Evolutionary conservation across 2,888 invertebrate species (phyloP), one percentile per base, ranked within the genome.

Genomic region (Geophilus truncorum): DNA sequence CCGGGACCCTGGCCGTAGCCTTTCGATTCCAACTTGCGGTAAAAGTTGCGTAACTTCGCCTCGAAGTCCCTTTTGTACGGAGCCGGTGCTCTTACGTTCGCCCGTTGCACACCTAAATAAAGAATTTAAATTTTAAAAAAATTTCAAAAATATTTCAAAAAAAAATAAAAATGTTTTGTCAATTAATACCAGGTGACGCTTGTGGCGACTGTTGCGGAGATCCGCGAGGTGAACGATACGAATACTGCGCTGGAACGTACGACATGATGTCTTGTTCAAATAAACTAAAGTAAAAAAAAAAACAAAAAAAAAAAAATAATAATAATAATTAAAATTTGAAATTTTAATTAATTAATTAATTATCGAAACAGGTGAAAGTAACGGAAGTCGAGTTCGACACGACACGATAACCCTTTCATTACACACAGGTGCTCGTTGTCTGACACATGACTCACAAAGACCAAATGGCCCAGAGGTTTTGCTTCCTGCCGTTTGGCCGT

Each of bases 231-330:
- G 91, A 84, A 89, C 90, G 84, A 89, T 85, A 30, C 87, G 87
- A 84, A 87, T 82, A 83, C 79, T 82, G 86, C 77, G 91, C 91
- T 83, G 95, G 97, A 86, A 97, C 94, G 89, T 96, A 97, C 85
- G 96, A 96, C 97, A 97, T 96, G 86, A 97, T 97, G 91, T 97
- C 97, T 90, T 97, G 95, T 89, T 98, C 97, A 90, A 97, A 97
- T 85, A 97, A 92, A 90, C 97, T 97, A 91, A 77, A 90, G 89
- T 28, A 51, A 36, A 83, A 82, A 83, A 84, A 85, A 34, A 34
- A 34, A 34, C 5, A 34, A 34, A 7, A 34, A 34, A 34, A 25
- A 30, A 77, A 78, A 78, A 23, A 25, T 82, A 62, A 23, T 78
- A 30, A 25, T 36, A 32, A 15, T 21, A 30, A 10, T 78, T 40